Evolutionary conservation across 2,888 invertebrate species (phyloP).

Genomic region (Hypena proboscidalis): DNA sequence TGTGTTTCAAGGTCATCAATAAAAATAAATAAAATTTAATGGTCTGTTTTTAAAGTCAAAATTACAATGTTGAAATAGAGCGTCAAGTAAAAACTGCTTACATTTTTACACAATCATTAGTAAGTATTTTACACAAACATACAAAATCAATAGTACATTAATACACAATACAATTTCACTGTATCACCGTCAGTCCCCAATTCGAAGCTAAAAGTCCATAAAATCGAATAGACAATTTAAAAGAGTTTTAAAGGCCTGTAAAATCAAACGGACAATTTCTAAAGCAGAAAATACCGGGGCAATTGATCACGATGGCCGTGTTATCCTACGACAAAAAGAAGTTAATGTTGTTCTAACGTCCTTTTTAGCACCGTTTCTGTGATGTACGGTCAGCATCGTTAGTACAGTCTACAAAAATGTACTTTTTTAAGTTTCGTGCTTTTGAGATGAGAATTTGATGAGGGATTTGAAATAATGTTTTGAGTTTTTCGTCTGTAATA

Average conservation of each 20-base stretch:
- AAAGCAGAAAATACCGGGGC: neutral
- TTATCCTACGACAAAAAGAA: slow-evolving; percentile 18
- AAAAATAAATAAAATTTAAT: too few relatives aligned
- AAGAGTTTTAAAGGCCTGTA: neutral
- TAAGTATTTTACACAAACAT: too few relatives aligned
- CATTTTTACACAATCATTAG: too few relatives aligned
- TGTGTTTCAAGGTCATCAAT: neutral
- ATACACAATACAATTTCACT: too few relatives aligned
- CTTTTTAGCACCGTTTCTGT: slow-evolving; percentile 29
- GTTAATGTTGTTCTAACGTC: slow-evolving; percentile 39
- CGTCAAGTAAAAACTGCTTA: too few relatives aligned
- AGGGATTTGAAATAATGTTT: neutral
- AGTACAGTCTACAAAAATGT: slow-evolving; percentile 26
- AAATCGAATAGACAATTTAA: too few relatives aligned
- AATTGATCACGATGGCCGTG: slow-evolving; percentile 9
- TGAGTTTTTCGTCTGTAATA: too few relatives aligned
- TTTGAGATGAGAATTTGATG: slow-evolving; percentile 6
- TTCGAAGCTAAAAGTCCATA: too few relatives aligned
- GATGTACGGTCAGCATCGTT: slow-evolving; percentile 38
- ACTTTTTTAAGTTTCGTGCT: slow-evolving; percentile 1
- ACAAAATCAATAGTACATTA: too few relatives aligned
- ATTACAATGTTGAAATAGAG: too few relatives aligned
- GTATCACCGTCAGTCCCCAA: too few relatives aligned
- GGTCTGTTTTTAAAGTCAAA: too few relatives aligned
- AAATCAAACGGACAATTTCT: neutral